A percentile compares a stretch with the other conserved stretches of the same genome.
Conservation (phyloP, 2,888 invertebrate species). For the Trichogramma evanescens region DNA sequence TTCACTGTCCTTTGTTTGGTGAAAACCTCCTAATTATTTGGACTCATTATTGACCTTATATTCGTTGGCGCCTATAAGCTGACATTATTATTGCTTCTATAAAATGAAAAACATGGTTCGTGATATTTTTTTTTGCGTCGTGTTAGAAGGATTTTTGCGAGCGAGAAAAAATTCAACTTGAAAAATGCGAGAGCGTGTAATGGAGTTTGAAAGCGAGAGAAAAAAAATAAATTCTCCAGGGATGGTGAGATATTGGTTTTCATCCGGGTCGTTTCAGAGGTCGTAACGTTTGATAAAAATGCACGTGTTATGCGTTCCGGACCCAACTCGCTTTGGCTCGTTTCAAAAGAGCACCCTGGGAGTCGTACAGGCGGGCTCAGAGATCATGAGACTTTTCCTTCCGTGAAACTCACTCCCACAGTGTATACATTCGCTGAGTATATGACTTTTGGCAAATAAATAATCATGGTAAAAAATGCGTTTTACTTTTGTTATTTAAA, state of each 20-base stretch:
- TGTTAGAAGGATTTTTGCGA: too few species aligned
- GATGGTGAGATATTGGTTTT: conserved; percentile 47
- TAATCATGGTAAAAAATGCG: conserved; percentile 13
- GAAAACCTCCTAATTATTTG: too few species aligned
- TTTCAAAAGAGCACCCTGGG: conserved; percentile 40
- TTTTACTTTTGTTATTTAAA: too few species aligned
- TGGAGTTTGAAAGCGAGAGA: conserved; percentile 9
- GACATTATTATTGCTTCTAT: too few species aligned
- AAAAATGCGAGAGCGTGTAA: too few species aligned
- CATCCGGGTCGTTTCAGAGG: conserved; percentile 45
- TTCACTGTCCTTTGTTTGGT: too few species aligned
- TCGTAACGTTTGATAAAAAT: conserved; percentile 49
- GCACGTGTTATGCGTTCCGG: conserved; percentile 45
- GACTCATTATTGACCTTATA: too few species aligned
- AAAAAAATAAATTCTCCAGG: conserved; percentile 38
- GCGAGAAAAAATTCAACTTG: too few species aligned
- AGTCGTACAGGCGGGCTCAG: conserved; percentile 38
- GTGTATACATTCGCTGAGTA: background rate
- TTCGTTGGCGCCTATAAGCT: too few species aligned
- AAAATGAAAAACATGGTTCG: too few species aligned
- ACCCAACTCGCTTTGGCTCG: conserved; percentile 33
- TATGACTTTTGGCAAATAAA: conserved; percentile 4
- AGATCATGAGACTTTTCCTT: conserved; percentile 46
- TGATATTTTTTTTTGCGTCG: too few species aligned
- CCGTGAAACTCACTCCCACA: conserved; percentile 26